phyloP scores from a whole-genome alignment of 2,888 invertebrate genomes.

The Drosophila antonietae region DNA sequence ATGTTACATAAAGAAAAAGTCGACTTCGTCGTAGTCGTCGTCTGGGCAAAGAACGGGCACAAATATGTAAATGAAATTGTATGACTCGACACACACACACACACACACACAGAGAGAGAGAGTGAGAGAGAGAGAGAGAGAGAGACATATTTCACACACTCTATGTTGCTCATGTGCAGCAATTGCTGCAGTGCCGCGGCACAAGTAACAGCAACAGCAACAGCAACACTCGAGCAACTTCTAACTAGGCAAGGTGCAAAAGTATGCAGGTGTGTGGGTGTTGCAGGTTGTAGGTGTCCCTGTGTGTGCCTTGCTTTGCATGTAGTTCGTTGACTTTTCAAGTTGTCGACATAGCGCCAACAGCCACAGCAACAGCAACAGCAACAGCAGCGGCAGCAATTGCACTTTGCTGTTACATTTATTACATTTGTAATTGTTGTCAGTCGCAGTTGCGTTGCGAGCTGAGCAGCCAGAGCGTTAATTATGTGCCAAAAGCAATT shows the following conservation, averaged over 20 bases:
- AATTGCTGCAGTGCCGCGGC: conserved; percentile 61
- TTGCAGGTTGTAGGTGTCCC: conserved; percentile 26
- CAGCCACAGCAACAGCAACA: conserved; percentile 13
- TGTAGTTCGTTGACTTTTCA: conserved; percentile 80
- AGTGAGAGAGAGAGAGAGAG: neutral
- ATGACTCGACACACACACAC: conserved; percentile 52
- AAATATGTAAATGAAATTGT: conserved; percentile 80
- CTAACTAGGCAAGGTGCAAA: conserved; percentile 70
- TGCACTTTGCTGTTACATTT: conserved; percentile 77
- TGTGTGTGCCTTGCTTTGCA: conserved; percentile 52
- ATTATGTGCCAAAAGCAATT: conserved; percentile 72
- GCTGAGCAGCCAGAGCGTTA: conserved; percentile 61
- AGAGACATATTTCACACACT: conserved; percentile 4
- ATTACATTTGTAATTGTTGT: conserved; percentile 81
- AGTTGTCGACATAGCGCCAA: conserved; percentile 58
- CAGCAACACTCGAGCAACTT: conserved; percentile 62
- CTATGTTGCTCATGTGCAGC: conserved; percentile 38
- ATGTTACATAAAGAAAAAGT: conserved; percentile 78
- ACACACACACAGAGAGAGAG: neutral
- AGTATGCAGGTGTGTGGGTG: conserved; percentile 43
- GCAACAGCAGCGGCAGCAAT: conserved; percentile 43
- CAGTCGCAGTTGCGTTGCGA: conserved; percentile 60
- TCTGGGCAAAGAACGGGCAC: conserved; percentile 65
- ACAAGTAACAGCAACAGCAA: conserved; percentile 34
- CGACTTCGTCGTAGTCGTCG: conserved; percentile 62